These are phyloP conservation scores for Sinella curviseta DNA, from an alignment of 1,140 invertebrate species.

Conservation along the genomic window DNA sequence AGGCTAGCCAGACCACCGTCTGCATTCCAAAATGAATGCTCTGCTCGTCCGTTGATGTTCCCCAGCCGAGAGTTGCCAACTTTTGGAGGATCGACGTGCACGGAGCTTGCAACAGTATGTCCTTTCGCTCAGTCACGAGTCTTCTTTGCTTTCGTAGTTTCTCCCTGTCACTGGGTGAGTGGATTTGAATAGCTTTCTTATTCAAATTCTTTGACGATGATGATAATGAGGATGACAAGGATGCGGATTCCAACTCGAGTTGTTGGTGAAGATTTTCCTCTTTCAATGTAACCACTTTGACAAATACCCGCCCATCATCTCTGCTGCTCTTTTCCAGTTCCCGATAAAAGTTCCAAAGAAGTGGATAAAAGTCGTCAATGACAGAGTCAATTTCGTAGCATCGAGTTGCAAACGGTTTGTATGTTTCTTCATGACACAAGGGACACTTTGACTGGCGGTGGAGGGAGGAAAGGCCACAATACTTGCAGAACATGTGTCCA, in stretches of 20 bases:
- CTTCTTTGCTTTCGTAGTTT: background rate
- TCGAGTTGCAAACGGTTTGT: background rate
- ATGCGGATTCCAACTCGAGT: background rate
- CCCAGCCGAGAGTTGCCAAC: slow-evolving; percentile 1
- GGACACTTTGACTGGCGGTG: background rate
- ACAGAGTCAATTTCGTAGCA: background rate
- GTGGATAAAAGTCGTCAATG: background rate
- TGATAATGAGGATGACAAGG: background rate
- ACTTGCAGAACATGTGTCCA: slow-evolving; percentile 11
- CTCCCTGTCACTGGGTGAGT: background rate
- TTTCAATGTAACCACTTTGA: background rate
- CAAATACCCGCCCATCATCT: background rate
- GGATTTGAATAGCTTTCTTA: background rate
- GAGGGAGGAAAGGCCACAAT: background rate
- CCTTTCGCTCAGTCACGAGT: background rate
- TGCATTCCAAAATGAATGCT: background rate
- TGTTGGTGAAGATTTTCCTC: background rate
- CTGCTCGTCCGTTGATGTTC: background rate
- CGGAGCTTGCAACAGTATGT: background rate
- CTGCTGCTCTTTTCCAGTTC: background rate
- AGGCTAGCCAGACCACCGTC: background rate
- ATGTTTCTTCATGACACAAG: background rate
- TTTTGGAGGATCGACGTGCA: slow-evolving; percentile 4
- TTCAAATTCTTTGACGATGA: background rate
- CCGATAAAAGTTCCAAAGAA: background rate